phyloP scores from a whole-genome alignment of 2,888 invertebrate species.

The Protophormia terraenovae region DNA sequence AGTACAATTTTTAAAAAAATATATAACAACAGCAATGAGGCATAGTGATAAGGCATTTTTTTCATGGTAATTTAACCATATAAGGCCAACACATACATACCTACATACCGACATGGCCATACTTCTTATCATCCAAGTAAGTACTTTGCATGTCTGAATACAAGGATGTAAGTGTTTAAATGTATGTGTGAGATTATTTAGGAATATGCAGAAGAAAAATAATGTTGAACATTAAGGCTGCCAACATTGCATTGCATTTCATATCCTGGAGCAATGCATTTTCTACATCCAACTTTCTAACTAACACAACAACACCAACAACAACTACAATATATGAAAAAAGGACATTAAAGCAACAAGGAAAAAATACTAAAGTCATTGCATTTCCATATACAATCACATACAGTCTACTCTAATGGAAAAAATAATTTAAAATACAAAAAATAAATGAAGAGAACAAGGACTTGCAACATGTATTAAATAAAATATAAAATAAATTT shows the following conservation, averaged over 20 bases:
- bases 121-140: conserved; percentile 50
- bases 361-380: conserved; percentile 41
- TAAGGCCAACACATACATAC: conserved; percentile 12
- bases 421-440: conserved; percentile 11
- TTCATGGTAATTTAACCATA: conserved; percentile 54
- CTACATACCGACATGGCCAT: conserved; percentile 5
- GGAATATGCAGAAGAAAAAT: conserved; percentile 33
- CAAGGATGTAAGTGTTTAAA: conserved; percentile 15
- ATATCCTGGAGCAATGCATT: conserved; percentile 64
- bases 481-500: conserved; percentile 9
- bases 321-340: conserved; percentile 41
- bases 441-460: background rate
- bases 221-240: conserved; percentile 50
- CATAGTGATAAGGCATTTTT: conserved; percentile 67
- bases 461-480: background rate
- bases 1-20: background rate
- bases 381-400: background rate
- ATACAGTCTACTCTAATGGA: conserved; percentile 17
- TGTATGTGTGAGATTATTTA: conserved; percentile 9
- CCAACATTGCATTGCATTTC: conserved; percentile 57
- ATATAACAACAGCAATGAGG: conserved; percentile 4
- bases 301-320: conserved; percentile 25
- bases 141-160: conserved; percentile 44
- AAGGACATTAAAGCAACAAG: conserved; percentile 44
- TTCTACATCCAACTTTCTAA: conserved; percentile 37